These are phyloP conservation scores for Rhamphomyia laevipes DNA, from an alignment of 2,888 invertebrate species.

Conservation along the genomic window DNA sequence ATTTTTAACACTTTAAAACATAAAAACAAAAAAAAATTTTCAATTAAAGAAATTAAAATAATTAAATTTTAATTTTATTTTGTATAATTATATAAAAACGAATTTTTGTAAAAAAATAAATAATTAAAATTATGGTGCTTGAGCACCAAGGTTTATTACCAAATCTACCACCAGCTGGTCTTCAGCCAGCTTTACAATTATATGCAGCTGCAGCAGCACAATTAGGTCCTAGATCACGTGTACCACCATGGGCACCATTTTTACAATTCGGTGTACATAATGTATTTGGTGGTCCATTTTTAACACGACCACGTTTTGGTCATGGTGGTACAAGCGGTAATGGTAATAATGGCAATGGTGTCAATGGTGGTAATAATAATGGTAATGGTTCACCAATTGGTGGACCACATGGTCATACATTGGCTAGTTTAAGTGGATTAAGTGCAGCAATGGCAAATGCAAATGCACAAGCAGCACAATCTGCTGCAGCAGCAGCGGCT, in stretches of 20 bases:
- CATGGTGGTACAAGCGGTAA: constrained; percentile 16
- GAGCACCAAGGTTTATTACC: constrained; percentile 34
- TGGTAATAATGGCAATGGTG: constrained; percentile 9
- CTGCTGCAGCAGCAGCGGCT: constrained; percentile 28
- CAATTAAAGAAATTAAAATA: not conserved
- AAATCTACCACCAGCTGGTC: constrained; percentile 36
- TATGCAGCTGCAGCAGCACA: constrained; percentile 57
- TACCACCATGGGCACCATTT: constrained; percentile 49
- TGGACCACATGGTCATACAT: constrained; percentile 20
- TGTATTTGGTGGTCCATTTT: constrained; percentile 32
- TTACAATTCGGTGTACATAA: constrained; percentile 40
- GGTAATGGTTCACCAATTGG: constrained; percentile 18
- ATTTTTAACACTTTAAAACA: too few species aligned
- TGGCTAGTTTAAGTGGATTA: constrained; percentile 17
- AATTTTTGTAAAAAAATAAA: not conserved
- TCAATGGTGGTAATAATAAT: constrained; percentile 10
- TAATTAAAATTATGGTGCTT: constrained; percentile 45
- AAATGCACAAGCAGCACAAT: constrained; percentile 26
- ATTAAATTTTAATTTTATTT: not conserved
- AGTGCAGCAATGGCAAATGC: constrained; percentile 23
- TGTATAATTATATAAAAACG: not conserved
- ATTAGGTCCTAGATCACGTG: constrained; percentile 38
- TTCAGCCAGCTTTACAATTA: constrained; percentile 58
- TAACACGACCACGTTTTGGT: constrained; percentile 26
- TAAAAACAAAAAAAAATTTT: not conserved